Evolutionary conservation across 2,113 vertebrate genomes (phyloP).

Genomic region (Pogona vitticeps): DNA sequence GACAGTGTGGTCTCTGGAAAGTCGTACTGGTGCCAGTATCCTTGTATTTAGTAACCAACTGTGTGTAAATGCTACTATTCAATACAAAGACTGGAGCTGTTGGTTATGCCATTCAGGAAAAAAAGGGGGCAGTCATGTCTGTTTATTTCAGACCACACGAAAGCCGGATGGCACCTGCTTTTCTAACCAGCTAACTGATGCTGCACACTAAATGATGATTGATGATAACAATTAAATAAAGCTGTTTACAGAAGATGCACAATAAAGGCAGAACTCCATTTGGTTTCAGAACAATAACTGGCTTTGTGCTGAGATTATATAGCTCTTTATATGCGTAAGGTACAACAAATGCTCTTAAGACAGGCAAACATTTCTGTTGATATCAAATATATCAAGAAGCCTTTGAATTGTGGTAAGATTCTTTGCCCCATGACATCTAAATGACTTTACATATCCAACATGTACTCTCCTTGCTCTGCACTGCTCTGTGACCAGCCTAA

Average conservation of each 20-base stretch:
- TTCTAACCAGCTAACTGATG: not conserved
- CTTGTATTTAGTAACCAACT: not conserved
- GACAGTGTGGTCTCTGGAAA: not conserved
- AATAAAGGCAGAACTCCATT: not conserved
- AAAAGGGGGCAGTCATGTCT: too few relatives aligned
- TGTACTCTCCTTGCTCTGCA: too few relatives aligned
- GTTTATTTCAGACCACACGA: not conserved
- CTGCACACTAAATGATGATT: not conserved
- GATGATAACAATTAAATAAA: not conserved
- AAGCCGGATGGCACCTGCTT: too few relatives aligned
- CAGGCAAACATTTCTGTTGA: too few relatives aligned
- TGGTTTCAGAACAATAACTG: not conserved
- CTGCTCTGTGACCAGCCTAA: too few relatives aligned
- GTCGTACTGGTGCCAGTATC: not conserved
- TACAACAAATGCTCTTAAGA: too few relatives aligned
- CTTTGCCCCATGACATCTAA: not conserved
- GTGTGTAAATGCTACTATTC: not conserved
- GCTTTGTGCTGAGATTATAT: not conserved
- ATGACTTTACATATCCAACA: not conserved
- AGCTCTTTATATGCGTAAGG: too few relatives aligned
- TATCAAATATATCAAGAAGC: too few relatives aligned
- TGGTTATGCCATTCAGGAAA: not conserved
- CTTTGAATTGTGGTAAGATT: not conserved
- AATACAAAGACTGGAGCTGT: not conserved
- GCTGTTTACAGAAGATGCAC: not conserved